phyloP scores from a whole-genome alignment of 2,888 invertebrate genomes.

The Harpagoxenus sublaevis region DNA sequence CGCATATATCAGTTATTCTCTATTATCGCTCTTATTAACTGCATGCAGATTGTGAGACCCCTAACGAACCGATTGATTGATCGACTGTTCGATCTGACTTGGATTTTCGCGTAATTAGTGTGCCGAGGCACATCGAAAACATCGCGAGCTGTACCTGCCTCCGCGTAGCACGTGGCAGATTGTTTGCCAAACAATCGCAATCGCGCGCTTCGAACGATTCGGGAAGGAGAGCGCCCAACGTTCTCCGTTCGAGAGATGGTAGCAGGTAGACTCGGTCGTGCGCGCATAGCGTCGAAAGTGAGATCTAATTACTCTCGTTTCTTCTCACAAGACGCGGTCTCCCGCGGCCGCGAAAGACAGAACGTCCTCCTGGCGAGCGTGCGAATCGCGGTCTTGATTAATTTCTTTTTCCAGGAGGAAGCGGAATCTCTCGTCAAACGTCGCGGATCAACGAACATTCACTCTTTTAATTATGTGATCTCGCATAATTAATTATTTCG shows the following conservation, averaged over 20 bases:
- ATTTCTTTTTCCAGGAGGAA: conserved; percentile 19
- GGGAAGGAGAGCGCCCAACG: conserved; percentile 36
- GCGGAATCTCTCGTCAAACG: neutral
- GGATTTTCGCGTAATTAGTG: neutral
- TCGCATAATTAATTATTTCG: neutral
- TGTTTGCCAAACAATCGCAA: conserved; percentile 61
- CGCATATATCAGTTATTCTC: neutral
- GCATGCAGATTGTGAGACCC: neutral
- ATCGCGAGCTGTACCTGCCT: conserved; percentile 39
- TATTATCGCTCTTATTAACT: neutral
- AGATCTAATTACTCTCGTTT: conserved; percentile 62
- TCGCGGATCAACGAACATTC: neutral
- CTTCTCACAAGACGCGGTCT: conserved; percentile 31
- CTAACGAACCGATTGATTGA: neutral
- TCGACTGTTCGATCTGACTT: neutral
- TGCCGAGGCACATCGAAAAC: neutral
- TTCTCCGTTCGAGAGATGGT: neutral
- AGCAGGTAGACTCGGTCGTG: neutral
- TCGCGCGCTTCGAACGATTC: conserved; percentile 29
- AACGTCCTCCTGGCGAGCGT: neutral
- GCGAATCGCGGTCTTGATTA: conserved; percentile 2
- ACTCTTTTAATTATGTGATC: neutral
- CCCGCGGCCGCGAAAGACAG: neutral
- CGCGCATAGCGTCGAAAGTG: conserved; percentile 48
- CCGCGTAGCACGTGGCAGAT: conserved; percentile 31